Conservation (phyloP, 2,888 invertebrate species). For the Athetis lepigone region DNA sequence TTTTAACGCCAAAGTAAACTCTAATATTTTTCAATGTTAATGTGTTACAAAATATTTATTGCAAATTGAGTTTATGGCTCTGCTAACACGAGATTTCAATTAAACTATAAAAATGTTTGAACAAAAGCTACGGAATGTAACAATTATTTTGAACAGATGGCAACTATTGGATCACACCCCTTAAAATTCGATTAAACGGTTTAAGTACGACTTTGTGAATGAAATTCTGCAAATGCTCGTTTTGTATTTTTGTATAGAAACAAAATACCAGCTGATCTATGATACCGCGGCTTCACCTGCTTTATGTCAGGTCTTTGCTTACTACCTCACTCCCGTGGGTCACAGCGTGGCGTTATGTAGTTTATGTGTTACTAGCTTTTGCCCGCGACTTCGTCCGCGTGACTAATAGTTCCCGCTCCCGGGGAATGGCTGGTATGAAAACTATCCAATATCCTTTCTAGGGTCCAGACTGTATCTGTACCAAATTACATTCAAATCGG, state of each 20-base stretch:
- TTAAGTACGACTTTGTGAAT: not conserved
- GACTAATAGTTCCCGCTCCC: no score
- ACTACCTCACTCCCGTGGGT: no score
- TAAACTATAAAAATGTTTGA: slow-evolving; percentile 17
- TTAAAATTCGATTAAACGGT: slow-evolving; percentile 12
- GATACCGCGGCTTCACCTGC: no score
- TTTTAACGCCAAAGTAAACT: not conserved
- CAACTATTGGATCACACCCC: slow-evolving; percentile 5
- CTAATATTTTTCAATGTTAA: not conserved
- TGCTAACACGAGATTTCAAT: slow-evolving; percentile 19
- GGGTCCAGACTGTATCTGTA: no score
- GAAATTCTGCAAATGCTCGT: not conserved
- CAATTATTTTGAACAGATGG: slow-evolving; percentile 13
- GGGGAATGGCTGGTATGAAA: no score
- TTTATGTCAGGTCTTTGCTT: no score
- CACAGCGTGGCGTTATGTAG: no score
- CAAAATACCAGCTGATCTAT: no score
- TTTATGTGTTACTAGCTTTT: no score
- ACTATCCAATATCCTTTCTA: no score
- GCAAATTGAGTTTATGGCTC: not conserved
- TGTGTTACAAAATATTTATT: slow-evolving; percentile 6
- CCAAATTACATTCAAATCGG: no score
- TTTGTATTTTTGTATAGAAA: not conserved
- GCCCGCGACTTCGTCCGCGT: no score
- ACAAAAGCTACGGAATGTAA: slow-evolving; percentile 3